Percentiles rank a stretch among this genome's conserved stretches.
Conservation (phyloP, 1,140 invertebrate species). For the Bombus terrestris region DNA sequence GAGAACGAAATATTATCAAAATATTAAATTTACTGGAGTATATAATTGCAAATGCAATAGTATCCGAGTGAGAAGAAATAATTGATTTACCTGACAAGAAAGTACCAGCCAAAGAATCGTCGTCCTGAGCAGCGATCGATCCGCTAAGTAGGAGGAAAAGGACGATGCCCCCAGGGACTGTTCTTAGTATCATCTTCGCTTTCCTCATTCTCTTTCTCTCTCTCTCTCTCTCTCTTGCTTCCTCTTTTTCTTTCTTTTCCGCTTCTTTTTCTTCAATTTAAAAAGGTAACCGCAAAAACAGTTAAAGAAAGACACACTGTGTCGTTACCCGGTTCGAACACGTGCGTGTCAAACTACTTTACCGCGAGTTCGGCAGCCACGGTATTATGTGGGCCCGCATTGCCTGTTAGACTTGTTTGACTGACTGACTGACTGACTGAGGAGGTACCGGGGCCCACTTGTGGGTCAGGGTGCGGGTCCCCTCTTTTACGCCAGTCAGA, state of each 20-base stretch:
- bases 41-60: background rate
- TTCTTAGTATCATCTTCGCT: slow-evolving; percentile 65
- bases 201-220: slow-evolving; percentile 39
- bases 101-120: slow-evolving; percentile 89
- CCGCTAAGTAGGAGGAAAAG: slow-evolving; percentile 63
- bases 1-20: background rate
- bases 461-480: slow-evolving; percentile 77
- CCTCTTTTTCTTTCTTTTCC: slow-evolving; percentile 2
- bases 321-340: slow-evolving; percentile 51
- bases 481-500: slow-evolving; percentile 45
- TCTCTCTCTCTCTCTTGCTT: slow-evolving; percentile 23
- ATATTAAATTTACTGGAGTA: too few relatives aligned
- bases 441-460: slow-evolving; percentile 70
- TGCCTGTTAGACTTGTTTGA: slow-evolving; percentile 68
- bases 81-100: slow-evolving; percentile 87
- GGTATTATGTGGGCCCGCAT: slow-evolving; percentile 74
- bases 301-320: slow-evolving; percentile 39
- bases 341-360: slow-evolving; percentile 70
- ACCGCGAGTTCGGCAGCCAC: slow-evolving; percentile 75
- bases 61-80: background rate
- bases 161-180: slow-evolving; percentile 56
- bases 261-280: slow-evolving; percentile 27
- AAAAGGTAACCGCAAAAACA: slow-evolving; percentile 35
- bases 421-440: slow-evolving; percentile 63
- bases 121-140: slow-evolving; percentile 84